These are phyloP conservation scores for Molanna angustata DNA, from an alignment of 2,888 invertebrate species.

Conservation along the genomic window DNA sequence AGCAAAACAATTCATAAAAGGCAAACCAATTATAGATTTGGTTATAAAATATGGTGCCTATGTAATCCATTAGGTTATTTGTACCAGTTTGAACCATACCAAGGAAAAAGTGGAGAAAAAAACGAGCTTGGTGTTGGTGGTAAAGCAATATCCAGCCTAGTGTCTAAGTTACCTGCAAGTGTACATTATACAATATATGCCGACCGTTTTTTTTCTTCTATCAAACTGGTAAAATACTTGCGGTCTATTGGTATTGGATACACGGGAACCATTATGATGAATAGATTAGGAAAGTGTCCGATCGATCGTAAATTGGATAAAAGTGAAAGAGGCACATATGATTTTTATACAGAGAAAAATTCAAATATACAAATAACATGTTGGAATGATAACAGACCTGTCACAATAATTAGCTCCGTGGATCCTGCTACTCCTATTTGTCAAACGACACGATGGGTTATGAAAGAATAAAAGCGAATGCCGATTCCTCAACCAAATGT, in stretches of 20 bases:
- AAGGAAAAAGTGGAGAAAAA: background rate
- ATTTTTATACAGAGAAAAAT: background rate
- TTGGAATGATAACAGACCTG: background rate
- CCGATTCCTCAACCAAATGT: background rate
- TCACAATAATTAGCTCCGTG: background rate
- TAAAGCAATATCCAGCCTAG: background rate
- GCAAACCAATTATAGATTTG: background rate
- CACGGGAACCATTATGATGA: background rate
- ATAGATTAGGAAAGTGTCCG: background rate
- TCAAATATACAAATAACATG: background rate
- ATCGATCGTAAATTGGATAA: background rate
- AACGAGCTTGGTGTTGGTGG: background rate
- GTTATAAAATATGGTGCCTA: background rate
- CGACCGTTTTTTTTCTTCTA: background rate
- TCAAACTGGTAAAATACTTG: background rate
- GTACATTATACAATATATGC: background rate
- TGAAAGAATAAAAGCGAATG: background rate
- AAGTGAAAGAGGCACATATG: background rate
- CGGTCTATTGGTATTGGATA: background rate
- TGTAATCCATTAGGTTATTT: background rate
- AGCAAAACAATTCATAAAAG: background rate
- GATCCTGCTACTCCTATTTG: background rate
- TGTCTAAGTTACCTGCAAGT: background rate
- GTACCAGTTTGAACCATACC: background rate
- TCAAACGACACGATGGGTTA: background rate